Evolutionary conservation across 37 sponge, comb jelly and placozoan genomes (phyloP).

Genomic region (Beroe forskalii): DNA sequence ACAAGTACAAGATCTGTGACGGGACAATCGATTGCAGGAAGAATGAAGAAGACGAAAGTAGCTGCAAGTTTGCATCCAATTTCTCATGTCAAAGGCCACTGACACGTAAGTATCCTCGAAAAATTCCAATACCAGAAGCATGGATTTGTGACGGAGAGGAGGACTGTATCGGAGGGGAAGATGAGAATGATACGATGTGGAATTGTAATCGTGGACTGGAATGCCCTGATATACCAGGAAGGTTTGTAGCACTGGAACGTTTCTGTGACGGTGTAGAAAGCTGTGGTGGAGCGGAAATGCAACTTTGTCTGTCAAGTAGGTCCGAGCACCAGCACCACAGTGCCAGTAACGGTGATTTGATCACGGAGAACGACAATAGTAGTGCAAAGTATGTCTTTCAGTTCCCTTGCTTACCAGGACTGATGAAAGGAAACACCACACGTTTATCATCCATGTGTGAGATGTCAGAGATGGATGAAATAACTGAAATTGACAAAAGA

Average conservation of each 20-base stretch:
- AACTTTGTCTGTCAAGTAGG: no score
- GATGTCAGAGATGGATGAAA: no score
- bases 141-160: neutral
- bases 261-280: constrained; percentile 4
- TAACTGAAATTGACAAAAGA: neutral
- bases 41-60: neutral
- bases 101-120: neutral
- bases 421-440: neutral
- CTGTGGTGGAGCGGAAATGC: neutral
- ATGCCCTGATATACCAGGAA: constrained; percentile 1
- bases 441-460: neutral
- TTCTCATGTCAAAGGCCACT: neutral
- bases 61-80: neutral
- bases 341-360: no score
- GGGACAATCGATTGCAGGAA: neutral
- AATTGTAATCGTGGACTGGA: neutral
- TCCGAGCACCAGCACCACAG: no score
- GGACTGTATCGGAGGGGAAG: neutral
- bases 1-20: neutral
- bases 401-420: constrained; percentile 3
- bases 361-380: no score
- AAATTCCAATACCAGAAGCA: neutral
- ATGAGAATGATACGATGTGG: neutral
- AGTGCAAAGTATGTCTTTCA: no score
- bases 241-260: neutral